These are phyloP conservation scores for Myxocyprinus asiaticus DNA, from an alignment of 2,113 vertebrate genomes.

Conservation along the genomic window DNA sequence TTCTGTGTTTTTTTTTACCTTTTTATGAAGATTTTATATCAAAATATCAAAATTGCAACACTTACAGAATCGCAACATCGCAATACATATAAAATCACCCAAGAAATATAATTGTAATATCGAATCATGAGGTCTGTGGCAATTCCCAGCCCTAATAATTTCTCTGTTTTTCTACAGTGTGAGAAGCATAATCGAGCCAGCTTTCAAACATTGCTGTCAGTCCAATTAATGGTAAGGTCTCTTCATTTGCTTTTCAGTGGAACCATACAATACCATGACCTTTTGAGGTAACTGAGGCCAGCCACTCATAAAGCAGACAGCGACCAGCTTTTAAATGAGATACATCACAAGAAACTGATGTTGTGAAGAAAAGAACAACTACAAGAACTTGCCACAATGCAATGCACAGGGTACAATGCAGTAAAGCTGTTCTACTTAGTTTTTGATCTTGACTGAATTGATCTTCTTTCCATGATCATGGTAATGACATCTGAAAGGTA, in stretches of 20 bases:
- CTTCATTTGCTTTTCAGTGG: neutral
- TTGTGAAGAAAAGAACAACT: neutral
- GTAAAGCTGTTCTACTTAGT: too few species aligned
- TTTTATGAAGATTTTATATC: too few species aligned
- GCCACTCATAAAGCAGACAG: neutral
- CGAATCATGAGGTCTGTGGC: too few species aligned
- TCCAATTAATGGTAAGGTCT: neutral
- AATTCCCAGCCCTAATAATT: neutral
- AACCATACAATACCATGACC: neutral
- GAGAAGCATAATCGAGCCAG: neutral
- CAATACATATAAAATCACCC: too few species aligned
- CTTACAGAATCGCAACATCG: too few species aligned
- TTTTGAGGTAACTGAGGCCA: neutral
- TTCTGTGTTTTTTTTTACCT: too few species aligned
- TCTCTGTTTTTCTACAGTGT: neutral
- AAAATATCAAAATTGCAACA: too few species aligned
- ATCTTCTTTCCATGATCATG: neutral
- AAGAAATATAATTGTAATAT: too few species aligned
- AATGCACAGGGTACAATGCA: neutral
- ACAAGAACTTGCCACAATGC: neutral
- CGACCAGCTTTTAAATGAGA: neutral
- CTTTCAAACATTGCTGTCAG: neutral
- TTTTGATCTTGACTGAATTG: constrained; percentile 4
- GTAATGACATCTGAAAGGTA: constrained; percentile 5
- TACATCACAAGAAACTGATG: neutral